Base-by-base conservation (phyloP, 1,140 invertebrate genomes). In the Drosophila truncata region DNA sequence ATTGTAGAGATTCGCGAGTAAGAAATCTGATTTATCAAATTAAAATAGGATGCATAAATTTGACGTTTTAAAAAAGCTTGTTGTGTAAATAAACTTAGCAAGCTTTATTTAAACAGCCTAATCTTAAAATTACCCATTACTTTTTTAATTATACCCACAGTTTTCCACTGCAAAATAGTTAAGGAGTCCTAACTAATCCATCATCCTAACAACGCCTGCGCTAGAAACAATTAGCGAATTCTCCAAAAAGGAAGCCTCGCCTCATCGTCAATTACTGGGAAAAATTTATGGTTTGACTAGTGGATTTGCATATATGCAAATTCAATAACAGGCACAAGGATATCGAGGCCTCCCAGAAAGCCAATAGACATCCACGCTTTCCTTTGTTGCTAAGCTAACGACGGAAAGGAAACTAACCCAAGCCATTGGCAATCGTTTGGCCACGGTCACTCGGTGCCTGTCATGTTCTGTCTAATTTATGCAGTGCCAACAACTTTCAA, bases 391-490 rank as follows among this genome's bases (percentile, higher is more conserved):
- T 37, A 16, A 20, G 35, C 37, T 64, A 29, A 44, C 23, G 13
- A 69, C 16, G 6, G 33, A 35, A 8, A 35, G 52, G 46, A 49
- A 69, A 66, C 27, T 65, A 27, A 69, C 47, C 63, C 57, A 65
- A 52, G 42, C 49, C 58, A 33, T 65, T 60, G 54, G 31, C 73
- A 76, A 33, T 52, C 71, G 46, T 55, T 64, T 58, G 39, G 69
- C 60, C 60, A 74, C 42, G 49, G 57, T 55, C 39, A 49, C 11
- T 47, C n/a, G 23, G 50, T 63, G 73, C 71, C 64, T 74, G 44
- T 9, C 83, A 82, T 58, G 33, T 63, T 79, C 37, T 87, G 46
- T 67, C 79, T 76, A 87, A 87, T 82, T 86, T 85, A 82, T 82
- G 78, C 64, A 60, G 18, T 69, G 49, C 41, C 60, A 65, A 54